A percentile compares a stretch with the other conserved stretches of the same genome.
Evolutionary conservation across 2,888 invertebrate species (phyloP).

Genomic region (Drosophila mayaguana): DNA sequence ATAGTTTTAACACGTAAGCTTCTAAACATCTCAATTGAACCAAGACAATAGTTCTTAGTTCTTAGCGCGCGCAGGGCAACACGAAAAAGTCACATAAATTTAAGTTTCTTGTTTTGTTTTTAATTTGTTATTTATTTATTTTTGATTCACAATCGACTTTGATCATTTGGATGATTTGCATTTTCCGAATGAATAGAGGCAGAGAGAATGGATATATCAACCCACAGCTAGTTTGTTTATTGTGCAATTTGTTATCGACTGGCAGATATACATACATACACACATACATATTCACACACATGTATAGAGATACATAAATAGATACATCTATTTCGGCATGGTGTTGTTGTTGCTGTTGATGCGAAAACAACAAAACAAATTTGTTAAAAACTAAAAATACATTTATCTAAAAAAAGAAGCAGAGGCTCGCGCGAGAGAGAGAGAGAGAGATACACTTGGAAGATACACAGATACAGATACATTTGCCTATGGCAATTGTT

Average conservation of each 20-base stretch:
- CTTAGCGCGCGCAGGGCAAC: neutral
- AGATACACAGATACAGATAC: constrained; percentile 18
- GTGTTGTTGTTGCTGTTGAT: constrained; percentile 50
- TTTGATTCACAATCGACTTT: constrained; percentile 44
- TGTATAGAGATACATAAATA: neutral
- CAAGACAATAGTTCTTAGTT: neutral
- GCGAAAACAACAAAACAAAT: constrained; percentile 63
- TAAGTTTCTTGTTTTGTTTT: neutral
- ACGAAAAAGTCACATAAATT: constrained; percentile 12
- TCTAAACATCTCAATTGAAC: neutral
- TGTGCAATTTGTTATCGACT: constrained; percentile 49
- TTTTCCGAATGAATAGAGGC: constrained; percentile 42
- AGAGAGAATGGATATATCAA: neutral
- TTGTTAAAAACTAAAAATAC: constrained; percentile 65
- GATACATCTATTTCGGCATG: constrained; percentile 7
- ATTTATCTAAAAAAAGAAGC: constrained; percentile 41
- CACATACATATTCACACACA: neutral
- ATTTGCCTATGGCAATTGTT: constrained; percentile 46
- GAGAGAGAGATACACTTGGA: constrained; percentile 22
- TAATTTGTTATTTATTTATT: constrained; percentile 24
- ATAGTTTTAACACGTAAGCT: neutral
- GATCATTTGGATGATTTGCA: constrained; percentile 61
- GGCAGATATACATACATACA: constrained; percentile 8
- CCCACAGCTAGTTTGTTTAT: constrained; percentile 50
- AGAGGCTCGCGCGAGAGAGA: constrained; percentile 7